Percentiles rank a stretch among this genome's conserved stretches.
These are phyloP conservation scores for Sebastes miniatus DNA, from an alignment of 2,797 vertebrate species.

Conservation along the genomic window DNA sequence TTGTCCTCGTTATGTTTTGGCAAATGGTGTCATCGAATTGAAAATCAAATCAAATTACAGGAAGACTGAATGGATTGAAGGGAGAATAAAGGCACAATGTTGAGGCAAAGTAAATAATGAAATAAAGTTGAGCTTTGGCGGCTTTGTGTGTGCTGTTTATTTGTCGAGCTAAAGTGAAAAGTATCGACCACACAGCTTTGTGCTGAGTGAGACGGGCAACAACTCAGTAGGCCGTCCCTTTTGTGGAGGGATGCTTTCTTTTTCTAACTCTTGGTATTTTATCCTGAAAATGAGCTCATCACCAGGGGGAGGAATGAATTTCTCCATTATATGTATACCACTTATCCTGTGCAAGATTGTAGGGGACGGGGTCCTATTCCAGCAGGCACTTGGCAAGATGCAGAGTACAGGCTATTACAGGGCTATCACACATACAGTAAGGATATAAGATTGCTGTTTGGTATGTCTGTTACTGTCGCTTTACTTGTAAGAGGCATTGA, in stretches of 20 bases:
- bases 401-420: too few species aligned
- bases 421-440: neutral
- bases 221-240: neutral
- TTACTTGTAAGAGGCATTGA: neutral
- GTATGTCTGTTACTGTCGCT: neutral
- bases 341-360: neutral
- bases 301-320: neutral
- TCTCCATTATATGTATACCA: neutral
- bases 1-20: neutral
- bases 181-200: neutral
- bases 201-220: neutral
- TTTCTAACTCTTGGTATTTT: neutral
- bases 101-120: neutral
- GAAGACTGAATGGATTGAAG: neutral
- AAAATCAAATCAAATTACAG: neutral
- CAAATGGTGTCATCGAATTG: neutral
- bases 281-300: neutral
- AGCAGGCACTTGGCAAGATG: neutral
- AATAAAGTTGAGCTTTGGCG: neutral
- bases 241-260: neutral
- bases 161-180: neutral
- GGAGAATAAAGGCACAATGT: neutral
- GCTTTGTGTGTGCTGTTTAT: conserved; percentile 4
- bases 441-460: neutral
- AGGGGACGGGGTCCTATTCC: neutral